These are phyloP conservation scores for Drosophila repletoides DNA, from an alignment of 1,140 invertebrate species.

Conservation along the genomic window DNA sequence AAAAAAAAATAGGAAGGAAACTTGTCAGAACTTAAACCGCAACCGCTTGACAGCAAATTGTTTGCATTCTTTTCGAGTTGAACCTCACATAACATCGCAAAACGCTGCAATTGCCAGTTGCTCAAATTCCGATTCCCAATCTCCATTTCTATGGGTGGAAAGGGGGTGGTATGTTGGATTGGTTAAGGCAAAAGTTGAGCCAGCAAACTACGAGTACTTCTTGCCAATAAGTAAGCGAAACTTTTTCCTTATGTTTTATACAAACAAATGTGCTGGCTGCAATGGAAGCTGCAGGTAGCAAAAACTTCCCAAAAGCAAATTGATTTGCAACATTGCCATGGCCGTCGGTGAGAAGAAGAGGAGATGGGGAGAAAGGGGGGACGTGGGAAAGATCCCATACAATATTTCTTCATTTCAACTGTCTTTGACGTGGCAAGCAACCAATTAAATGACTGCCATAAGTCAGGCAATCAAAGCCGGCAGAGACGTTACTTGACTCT, in stretches of 20 bases:
- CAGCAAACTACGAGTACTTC: conserved; percentile 43
- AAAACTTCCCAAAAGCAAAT: conserved; percentile 68
- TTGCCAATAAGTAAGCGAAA: conserved; percentile 70
- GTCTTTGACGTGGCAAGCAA: conserved; percentile 64
- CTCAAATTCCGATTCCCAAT: conserved; percentile 9
- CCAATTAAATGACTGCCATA: conserved; percentile 66
- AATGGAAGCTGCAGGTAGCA: conserved; percentile 50
- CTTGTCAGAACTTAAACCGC: conserved; percentile 40
- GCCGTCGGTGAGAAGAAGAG: neutral
- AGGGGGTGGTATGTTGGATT: too few species aligned
- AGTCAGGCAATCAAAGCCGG: conserved; percentile 59
- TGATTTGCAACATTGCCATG: conserved; percentile 64
- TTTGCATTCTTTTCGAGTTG: conserved; percentile 33
- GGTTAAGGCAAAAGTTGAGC: conserved; percentile 23
- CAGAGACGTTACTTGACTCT: conserved; percentile 16
- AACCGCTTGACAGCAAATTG: conserved; percentile 64
- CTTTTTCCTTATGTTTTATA: conserved; percentile 64
- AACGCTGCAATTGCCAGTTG: conserved; percentile 42
- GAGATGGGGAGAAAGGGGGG: neutral
- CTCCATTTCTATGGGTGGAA: neutral
- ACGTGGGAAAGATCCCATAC: conserved; percentile 15
- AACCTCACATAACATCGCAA: conserved; percentile 38
- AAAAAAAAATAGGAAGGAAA: neutral
- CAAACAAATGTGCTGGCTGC: conserved; percentile 72
- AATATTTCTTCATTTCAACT: conserved; percentile 63